Evolutionary conservation across 2,113 vertebrate species (phyloP), one percentile per base, ranked within the genome.

Genomic region (Tragelaphus buxtoni): DNA sequence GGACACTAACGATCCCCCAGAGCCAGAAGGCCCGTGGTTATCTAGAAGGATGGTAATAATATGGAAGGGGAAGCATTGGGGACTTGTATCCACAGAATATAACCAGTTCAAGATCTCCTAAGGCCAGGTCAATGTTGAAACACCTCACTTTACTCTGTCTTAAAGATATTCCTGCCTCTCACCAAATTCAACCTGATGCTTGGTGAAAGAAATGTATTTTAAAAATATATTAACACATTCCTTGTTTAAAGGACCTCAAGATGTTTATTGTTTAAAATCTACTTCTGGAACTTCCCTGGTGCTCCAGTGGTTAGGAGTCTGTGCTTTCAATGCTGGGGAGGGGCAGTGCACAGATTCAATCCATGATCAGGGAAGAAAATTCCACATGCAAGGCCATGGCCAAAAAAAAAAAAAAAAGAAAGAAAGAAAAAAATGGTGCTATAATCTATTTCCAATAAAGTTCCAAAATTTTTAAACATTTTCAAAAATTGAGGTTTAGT

Each of bases 221-320:
- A 76, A 88, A 83, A 85, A 14, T 88, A 83, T 18, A 47, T 55
- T 51, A 87, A 45, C 9, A 63, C 6, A 14, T 92, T 82, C 5
- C 7, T 96, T 96, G 49, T 58, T 55, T n/a, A 7, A 95, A 65
- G 4, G 53, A 92, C 49, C 12, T 61, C 11, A 3, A 24, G 81
- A 1, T 2, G 58, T 72, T 87, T 92, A 32, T 63, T 96, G 7
- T 61, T 80, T 86, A 95, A 88, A 95, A 83, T 60, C 65, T 79
- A 63, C 8, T 24, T 42, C 35, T 72, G 69, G 35, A 72, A 42
- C 9, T 3, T 72, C 0, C 9, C 69, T 24, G 20, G 35, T 72
- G 10, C 0, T 72, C 10, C 69, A 42, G 35, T 24, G 5, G 69
- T 72, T 72, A 72, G 9, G 22, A 42, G 10, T 24, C 69, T 39